A percentile compares a stretch with the other conserved stretches of the same genome.
phyloP scores from a whole-genome alignment of 2,888 invertebrate species.

The Tachina lurida region DNA sequence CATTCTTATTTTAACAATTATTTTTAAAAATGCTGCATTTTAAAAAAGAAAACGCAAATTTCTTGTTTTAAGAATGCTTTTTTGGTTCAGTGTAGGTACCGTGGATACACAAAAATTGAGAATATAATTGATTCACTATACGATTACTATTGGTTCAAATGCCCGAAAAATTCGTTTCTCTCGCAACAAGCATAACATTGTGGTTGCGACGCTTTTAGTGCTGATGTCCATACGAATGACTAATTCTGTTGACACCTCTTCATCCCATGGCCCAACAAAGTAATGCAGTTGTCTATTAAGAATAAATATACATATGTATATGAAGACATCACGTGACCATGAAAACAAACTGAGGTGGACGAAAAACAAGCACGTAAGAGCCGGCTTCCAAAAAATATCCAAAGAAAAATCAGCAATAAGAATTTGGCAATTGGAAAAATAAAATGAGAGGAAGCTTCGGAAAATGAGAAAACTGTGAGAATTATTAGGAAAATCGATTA shows the following conservation, averaged over 20 bases:
- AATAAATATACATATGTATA: neutral
- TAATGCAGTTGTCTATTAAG: slow-evolving; percentile 7
- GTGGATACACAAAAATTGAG: neutral
- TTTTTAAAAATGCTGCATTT: no score
- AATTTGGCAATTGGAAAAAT: slow-evolving; percentile 4
- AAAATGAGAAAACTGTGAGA: neutral
- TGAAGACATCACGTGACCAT: slow-evolving; percentile 55
- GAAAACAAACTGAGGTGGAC: slow-evolving; percentile 12
- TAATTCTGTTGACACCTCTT: neutral
- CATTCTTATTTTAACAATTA: no score
- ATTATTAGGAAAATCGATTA: slow-evolving; percentile 68
- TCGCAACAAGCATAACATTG: no score
- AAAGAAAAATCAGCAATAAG: slow-evolving; percentile 14
- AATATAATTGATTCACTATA: no score
- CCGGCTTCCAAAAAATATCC: slow-evolving; percentile 43
- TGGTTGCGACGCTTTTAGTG: no score
- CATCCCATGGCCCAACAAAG: neutral
- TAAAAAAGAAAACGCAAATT: no score
- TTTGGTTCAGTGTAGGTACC: no score
- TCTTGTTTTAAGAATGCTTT: no score
- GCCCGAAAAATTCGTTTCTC: no score
- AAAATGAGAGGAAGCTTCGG: neutral
- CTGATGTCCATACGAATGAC: neutral
- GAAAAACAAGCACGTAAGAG: slow-evolving; percentile 18
- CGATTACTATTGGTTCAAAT: no score